These are phyloP conservation scores for Zaprionus capensis DNA, from an alignment of 1,140 invertebrate species.

Conservation along the genomic window DNA sequence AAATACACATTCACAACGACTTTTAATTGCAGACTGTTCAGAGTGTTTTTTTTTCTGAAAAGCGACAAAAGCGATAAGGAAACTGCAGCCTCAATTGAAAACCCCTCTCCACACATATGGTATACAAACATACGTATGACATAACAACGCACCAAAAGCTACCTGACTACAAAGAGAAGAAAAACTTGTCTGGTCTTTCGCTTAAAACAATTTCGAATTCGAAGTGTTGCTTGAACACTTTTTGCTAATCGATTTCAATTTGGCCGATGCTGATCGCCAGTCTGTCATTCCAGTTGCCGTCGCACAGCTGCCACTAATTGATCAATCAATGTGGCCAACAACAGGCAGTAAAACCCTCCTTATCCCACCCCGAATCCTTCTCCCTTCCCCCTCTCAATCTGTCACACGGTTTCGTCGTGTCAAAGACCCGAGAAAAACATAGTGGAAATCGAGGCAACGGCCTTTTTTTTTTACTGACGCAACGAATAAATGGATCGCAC, in stretches of 20 bases:
- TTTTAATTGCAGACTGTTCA: too few relatives aligned
- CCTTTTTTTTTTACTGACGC: conserved; percentile 9
- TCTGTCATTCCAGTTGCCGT: conserved; percentile 47
- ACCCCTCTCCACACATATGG: background rate
- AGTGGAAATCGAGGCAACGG: conserved; percentile 9
- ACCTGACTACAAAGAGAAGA: background rate
- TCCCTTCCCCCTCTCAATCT: background rate
- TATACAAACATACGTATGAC: background rate
- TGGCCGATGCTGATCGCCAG: conserved; percentile 1
- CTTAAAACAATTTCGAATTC: conserved; percentile 12
- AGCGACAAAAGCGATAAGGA: conserved; percentile 6
- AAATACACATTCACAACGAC: too few relatives aligned
- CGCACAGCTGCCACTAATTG: conserved; percentile 52
- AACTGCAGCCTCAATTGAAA: conserved; percentile 1
- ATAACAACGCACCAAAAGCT: conserved; percentile 8
- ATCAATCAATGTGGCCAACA: conserved; percentile 49
- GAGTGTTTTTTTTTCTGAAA: background rate
- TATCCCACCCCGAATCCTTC: background rate
- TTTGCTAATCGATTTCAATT: conserved; percentile 28
- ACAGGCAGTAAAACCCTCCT: conserved; percentile 6
- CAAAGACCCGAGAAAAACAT: conserved; percentile 16
- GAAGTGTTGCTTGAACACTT: conserved; percentile 14
- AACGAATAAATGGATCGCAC: background rate
- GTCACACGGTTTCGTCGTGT: background rate
- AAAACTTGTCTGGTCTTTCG: background rate